These are phyloP conservation scores for Nudaria mundana DNA, from an alignment of 2,888 invertebrate species.

Conservation along the genomic window DNA sequence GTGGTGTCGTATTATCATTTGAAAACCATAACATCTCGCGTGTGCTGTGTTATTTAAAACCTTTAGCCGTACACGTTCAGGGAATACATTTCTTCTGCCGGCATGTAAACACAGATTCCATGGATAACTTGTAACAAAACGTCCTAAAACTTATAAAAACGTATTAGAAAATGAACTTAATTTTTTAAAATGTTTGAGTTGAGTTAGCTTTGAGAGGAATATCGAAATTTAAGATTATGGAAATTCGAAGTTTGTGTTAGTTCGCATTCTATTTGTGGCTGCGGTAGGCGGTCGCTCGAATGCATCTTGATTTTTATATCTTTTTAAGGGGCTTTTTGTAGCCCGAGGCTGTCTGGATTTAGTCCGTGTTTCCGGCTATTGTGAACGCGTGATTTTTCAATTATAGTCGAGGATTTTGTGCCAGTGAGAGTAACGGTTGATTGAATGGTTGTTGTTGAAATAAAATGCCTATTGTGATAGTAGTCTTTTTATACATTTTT, in stretches of 20 bases:
- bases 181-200: background rate
- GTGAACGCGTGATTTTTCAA: slow-evolving; percentile 57
- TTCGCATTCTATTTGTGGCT: slow-evolving; percentile 74
- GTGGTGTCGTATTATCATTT: slow-evolving; percentile 29
- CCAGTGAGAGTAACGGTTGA: slow-evolving; percentile 11
- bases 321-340: slow-evolving; percentile 64
- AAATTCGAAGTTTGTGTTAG: slow-evolving; percentile 24
- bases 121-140: slow-evolving; percentile 14
- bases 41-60: slow-evolving; percentile 52
- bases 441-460: background rate
- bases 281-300: slow-evolving; percentile 78
- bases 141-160: slow-evolving; percentile 1
- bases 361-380: slow-evolving; percentile 74
- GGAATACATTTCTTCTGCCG: slow-evolving; percentile 64
- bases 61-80: slow-evolving; percentile 49
- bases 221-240: slow-evolving; percentile 9
- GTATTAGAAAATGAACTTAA: slow-evolving; percentile 16
- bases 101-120: slow-evolving; percentile 64
- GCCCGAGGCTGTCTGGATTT: slow-evolving; percentile 63
- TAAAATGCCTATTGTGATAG: background rate
- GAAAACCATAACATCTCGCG: slow-evolving; percentile 37
- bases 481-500: background rate
- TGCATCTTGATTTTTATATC: slow-evolving; percentile 61
- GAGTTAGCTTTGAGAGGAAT: slow-evolving; percentile 7
- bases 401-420: slow-evolving; percentile 37